Evolutionary conservation across 2,113 vertebrate species (phyloP).

Genomic region (Lipotes vexillifer): DNA sequence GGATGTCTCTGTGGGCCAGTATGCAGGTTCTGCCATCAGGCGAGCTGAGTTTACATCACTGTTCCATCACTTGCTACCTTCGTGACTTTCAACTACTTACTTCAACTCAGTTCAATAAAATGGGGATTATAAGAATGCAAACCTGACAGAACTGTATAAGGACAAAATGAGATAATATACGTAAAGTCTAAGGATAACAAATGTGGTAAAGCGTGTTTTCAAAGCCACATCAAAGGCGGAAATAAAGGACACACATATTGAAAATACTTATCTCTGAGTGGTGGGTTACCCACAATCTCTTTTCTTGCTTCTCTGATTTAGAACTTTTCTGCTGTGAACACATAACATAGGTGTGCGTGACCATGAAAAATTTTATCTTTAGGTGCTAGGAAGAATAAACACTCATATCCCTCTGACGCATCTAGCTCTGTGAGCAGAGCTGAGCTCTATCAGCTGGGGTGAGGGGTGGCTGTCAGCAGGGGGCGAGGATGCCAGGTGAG

Average conservation of each 20-base stretch:
- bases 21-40: rapidly evolving
- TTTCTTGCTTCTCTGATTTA: neutral
- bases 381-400: rapidly evolving
- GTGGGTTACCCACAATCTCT: rapidly evolving
- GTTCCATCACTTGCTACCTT: rapidly evolving
- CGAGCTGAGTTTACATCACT: neutral
- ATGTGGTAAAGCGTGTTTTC: rapidly evolving
- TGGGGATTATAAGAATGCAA: rapidly evolving
- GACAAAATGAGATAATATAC: rapidly evolving
- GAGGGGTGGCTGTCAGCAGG: neutral
- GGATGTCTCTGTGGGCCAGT: neutral
- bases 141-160: rapidly evolving
- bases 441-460: neutral
- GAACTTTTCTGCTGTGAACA: neutral
- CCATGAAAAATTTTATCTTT: rapidly evolving
- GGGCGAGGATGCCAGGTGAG: neutral
- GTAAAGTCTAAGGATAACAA: no score
- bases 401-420: rapidly evolving
- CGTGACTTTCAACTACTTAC: neutral
- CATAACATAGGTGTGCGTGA: rapidly evolving
- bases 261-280: neutral
- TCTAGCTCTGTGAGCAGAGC: neutral
- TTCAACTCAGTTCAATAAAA: neutral
- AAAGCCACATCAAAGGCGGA: neutral
- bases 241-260: neutral